Evolutionary conservation across 2,797 vertebrate genomes (phyloP).

Genomic region (Schizopygopsis pylzovi): DNA sequence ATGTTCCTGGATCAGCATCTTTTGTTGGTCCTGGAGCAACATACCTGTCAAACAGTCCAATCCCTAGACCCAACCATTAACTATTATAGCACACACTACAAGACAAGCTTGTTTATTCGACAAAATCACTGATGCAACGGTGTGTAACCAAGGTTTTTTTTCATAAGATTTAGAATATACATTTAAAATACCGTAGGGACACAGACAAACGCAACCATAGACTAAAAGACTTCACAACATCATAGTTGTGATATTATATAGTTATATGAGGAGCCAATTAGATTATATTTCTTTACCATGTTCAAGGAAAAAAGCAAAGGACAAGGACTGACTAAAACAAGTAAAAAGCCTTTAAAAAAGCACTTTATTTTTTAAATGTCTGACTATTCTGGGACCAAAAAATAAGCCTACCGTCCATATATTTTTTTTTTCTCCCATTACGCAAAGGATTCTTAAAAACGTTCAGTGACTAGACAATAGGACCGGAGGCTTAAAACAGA

Average conservation of each 20-base stretch:
- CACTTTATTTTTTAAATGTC: not conserved
- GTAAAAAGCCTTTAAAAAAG: not conserved
- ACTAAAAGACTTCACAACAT: not conserved
- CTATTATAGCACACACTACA: not conserved
- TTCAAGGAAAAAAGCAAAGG: not conserved
- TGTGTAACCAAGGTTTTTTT: not conserved
- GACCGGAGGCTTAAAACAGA: slow-evolving; percentile 16
- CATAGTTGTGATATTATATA: not conserved
- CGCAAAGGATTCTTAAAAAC: slow-evolving; percentile 1
- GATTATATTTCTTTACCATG: too few relatives aligned
- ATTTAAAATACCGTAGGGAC: not conserved
- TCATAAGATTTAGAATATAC: not conserved
- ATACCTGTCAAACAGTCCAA: not conserved
- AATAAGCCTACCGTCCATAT: not conserved
- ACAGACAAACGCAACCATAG: not conserved
- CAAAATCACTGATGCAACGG: not conserved
- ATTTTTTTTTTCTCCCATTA: not conserved
- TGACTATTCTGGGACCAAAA: not conserved
- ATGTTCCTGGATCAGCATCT: slow-evolving; percentile 10
- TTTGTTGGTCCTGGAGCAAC: slow-evolving; percentile 3
- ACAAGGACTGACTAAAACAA: not conserved
- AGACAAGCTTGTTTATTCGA: not conserved
- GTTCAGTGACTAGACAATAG: slow-evolving; percentile 3
- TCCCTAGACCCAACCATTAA: not conserved
- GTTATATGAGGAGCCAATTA: not conserved